A percentile compares a stretch with the other conserved stretches of the same genome.
phyloP scores from a whole-genome alignment of 2,888 invertebrate genomes.

The Gonocerus acuteangulatus region DNA sequence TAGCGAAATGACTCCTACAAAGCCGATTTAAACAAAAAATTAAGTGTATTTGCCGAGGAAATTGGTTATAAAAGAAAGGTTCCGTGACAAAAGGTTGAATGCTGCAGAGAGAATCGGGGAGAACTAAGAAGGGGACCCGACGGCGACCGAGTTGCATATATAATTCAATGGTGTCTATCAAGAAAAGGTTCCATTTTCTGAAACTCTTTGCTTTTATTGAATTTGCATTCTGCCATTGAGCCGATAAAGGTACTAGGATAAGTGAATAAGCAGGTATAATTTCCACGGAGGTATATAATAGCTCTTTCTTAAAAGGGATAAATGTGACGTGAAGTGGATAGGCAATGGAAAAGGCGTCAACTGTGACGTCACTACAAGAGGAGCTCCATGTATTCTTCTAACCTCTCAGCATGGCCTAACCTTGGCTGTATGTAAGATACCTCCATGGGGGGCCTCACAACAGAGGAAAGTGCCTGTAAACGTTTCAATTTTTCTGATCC shows the following conservation, averaged over 20 bases:
- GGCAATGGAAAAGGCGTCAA: background rate
- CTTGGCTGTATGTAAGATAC: background rate
- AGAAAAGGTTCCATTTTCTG: no score
- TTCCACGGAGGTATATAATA: background rate
- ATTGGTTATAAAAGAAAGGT: no score
- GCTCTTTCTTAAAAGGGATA: no score
- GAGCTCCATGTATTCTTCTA: background rate
- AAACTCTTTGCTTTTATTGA: background rate
- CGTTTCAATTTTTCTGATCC: conserved; percentile 1
- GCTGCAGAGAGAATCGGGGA: no score
- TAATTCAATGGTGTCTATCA: no score
- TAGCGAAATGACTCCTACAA: no score
- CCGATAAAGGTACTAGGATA: background rate
- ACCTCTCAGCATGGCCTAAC: background rate
- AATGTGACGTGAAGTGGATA: no score
- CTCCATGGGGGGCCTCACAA: background rate
- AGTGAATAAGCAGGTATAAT: background rate
- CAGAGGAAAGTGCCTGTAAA: background rate
- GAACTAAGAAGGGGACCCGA: no score
- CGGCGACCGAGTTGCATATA: no score
- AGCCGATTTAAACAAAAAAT: no score
- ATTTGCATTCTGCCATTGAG: background rate
- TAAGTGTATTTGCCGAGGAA: no score
- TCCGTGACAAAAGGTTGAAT: no score
- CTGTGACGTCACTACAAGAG: background rate